Evolutionary conservation across 53 echinoderm and acorn worm species (phyloP), one percentile per base, ranked within the genome.

Genomic region (Antedon mediterranea): DNA sequence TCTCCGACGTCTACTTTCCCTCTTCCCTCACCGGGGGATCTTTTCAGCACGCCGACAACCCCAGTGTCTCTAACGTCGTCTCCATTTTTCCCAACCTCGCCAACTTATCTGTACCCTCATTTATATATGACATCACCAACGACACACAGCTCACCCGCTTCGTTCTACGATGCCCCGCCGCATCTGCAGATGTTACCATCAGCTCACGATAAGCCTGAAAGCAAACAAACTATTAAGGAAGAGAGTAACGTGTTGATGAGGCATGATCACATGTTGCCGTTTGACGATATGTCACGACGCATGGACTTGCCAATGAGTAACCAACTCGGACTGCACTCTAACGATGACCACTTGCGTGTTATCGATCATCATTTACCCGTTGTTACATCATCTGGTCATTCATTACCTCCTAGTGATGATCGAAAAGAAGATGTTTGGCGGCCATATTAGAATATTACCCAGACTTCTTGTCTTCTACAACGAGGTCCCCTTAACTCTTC

Each of bases 371-470:
- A 76, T 70, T 71, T 43, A 44, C 30, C 43, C 34, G 75, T n/a
- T 31, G 79, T 71, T 13, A 57, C 57, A 2, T 57, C 57, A 27
- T 30, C 81, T 29, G 85, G 82, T 34, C 74, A 77, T 78, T 73
- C 88, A 37, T 85, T 84, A 0, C 76, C 79, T 0, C 81, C 87
- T 0, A 90, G 90, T 27, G 98, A 97, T 75, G 79, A 82, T 0
- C 80, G 92, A 43, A 87, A 92, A 84, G 98, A 91, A 76, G 98
- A 97, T 34, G 98, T 97, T 6, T 97, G 98, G 98, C 81, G 98
- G 72, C 98, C 92, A 14, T 92, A 97, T 43, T 97, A 86, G 11
- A 37, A 37, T 37, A 37, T n/a, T n/a, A n/a, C n/a, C n/a, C n/a
- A n/a, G n/a, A n/a, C n/a, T n/a, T n/a, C n/a, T n/a, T n/a, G n/a